phyloP scores from a whole-genome alignment of 2,797 vertebrate species.

The Bucorvus abyssinicus region DNA sequence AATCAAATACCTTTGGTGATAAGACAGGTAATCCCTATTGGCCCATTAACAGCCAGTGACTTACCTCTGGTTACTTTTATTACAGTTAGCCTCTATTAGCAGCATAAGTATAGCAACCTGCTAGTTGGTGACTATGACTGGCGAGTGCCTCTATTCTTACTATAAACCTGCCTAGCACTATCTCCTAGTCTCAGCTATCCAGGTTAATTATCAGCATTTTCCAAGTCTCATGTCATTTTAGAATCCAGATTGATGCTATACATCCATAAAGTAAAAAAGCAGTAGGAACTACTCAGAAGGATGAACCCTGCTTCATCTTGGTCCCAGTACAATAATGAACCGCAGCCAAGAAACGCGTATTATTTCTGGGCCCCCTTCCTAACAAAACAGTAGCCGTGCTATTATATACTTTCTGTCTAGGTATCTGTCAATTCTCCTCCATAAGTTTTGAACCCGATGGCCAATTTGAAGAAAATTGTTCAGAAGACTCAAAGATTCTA shows the following conservation, averaged over 20 bases:
- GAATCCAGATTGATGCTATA: neutral
- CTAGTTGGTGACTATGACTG: neutral
- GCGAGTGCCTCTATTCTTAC: neutral
- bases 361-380: neutral
- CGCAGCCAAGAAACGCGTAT: neutral
- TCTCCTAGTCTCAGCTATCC: neutral
- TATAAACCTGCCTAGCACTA: neutral
- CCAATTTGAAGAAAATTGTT: neutral
- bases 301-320: neutral
- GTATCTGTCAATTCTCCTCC: neutral
- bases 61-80: neutral
- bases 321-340: neutral
- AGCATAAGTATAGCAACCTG: neutral
- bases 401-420: neutral
- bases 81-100: neutral
- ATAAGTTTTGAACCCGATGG: neutral
- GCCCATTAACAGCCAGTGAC: neutral
- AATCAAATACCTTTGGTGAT: neutral
- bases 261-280: neutral
- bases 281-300: neutral
- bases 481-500: neutral
- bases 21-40: neutral
- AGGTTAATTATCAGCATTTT: neutral
- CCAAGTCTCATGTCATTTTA: neutral
- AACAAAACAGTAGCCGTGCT: neutral